Conservation (phyloP, 2,888 invertebrate genomes). For the Dryococelus australis region DNA sequence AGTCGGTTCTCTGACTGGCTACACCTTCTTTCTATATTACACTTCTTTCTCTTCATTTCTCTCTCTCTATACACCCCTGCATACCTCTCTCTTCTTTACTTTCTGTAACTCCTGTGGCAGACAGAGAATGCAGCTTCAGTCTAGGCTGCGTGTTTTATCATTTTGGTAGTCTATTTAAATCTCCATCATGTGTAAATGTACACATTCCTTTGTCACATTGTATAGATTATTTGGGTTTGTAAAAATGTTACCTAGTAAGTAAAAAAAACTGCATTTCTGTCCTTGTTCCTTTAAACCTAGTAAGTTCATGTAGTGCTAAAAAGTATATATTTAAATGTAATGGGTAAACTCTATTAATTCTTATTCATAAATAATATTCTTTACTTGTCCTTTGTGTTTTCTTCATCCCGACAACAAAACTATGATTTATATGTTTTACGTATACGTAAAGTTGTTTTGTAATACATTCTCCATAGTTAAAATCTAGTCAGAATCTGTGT, state of each 20-base stretch:
- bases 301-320: not conserved
- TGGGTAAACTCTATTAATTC: not conserved
- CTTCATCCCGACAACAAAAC: not conserved
- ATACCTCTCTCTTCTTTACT: constrained; percentile 12
- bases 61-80: constrained; percentile 26
- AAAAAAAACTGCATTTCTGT: not conserved
- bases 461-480: not conserved
- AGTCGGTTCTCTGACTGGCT: constrained; percentile 61
- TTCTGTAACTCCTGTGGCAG: not conserved
- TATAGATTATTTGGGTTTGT: not conserved
- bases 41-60: constrained; percentile 45
- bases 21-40: constrained; percentile 46
- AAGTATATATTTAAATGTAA: not conserved
- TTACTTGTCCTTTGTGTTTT: not conserved
- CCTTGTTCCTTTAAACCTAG: not conserved
- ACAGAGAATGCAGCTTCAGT: not conserved
- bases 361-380: not conserved
- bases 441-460: not conserved
- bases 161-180: not conserved
- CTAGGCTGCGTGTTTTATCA: not conserved
- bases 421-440: not conserved
- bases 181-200: not conserved
- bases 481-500: not conserved
- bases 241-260: not conserved
- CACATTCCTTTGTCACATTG: not conserved